phyloP scores from a whole-genome alignment of 2,797 vertebrate species.

The Acrossocheilus wenchowensis region DNA sequence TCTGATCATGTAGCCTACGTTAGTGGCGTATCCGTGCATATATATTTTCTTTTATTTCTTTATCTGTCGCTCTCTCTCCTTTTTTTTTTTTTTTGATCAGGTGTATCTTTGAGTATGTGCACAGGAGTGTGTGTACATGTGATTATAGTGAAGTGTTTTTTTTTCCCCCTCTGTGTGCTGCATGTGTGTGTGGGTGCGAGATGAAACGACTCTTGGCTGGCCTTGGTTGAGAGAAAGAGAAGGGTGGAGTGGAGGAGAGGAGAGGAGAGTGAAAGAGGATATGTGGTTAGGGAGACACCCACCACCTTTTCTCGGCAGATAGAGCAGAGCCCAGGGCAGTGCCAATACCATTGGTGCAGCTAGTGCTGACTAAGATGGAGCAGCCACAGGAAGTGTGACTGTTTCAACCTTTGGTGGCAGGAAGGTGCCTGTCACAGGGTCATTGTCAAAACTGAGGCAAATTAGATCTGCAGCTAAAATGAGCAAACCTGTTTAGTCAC shows the following conservation, averaged over 20 bases:
- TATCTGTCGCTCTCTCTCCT: background rate
- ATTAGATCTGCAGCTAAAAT: background rate
- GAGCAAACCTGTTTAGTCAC: background rate
- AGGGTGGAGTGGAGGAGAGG: slow-evolving; percentile 53
- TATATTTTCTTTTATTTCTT: background rate
- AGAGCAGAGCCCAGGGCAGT: slow-evolving; percentile 63
- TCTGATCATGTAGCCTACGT: background rate
- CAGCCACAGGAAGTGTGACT: slow-evolving; percentile 79
- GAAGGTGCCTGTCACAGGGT: slow-evolving; percentile 7
- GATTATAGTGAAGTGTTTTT: slow-evolving; percentile 55
- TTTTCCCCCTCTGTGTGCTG: slow-evolving; percentile 66
- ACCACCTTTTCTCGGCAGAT: slow-evolving; percentile 76
- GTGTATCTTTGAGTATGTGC: slow-evolving; percentile 49
- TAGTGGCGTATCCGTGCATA: background rate
- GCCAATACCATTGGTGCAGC: slow-evolving; percentile 50
- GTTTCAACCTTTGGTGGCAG: slow-evolving; percentile 68
- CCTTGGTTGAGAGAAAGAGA: slow-evolving; percentile 67
- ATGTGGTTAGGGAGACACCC: slow-evolving; percentile 81
- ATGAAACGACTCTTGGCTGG: slow-evolving; percentile 80
- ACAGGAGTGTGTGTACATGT: slow-evolving; percentile 46
- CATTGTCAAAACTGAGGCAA: slow-evolving; percentile 22
- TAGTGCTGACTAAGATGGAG: slow-evolving; percentile 79
- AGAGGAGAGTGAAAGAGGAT: slow-evolving; percentile 77
- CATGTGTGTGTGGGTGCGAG: slow-evolving; percentile 81
- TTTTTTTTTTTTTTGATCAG: background rate